Evolutionary conservation across 1,140 invertebrate species (phyloP).

Genomic region (Calosoma granatense): DNA sequence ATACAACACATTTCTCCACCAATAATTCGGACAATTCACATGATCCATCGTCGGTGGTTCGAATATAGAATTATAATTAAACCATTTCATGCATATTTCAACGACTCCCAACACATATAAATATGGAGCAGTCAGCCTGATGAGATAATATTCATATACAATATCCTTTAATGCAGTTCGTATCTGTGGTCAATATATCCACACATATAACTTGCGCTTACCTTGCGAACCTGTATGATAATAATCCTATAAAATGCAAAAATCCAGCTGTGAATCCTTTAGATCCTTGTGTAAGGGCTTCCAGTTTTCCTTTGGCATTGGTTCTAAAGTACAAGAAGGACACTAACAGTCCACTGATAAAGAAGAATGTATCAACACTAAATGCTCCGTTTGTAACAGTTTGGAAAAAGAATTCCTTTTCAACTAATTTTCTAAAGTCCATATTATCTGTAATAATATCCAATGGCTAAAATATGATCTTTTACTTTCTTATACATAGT

Average conservation of each 20-base stretch:
- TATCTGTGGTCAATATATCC: too few species aligned
- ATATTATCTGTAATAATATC: conserved; percentile 53
- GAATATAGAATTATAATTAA: conserved; percentile 67
- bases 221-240: conserved; percentile 67
- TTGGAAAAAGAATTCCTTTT: conserved; percentile 72
- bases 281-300: conserved; percentile 58
- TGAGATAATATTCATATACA: conserved; percentile 17
- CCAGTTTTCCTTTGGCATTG: conserved; percentile 67
- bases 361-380: conserved; percentile 89
- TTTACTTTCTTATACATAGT: too few species aligned
- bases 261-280: conserved; percentile 56
- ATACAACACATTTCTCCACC: conserved; percentile 77
- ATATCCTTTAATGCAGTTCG: too few species aligned
- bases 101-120: conserved; percentile 71
- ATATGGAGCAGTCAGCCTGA: conserved; percentile 70
- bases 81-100: conserved; percentile 72
- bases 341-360: conserved; percentile 71
- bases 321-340: conserved; percentile 76
- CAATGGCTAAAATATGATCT: neutral
- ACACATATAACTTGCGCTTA: conserved; percentile 23
- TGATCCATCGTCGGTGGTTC: conserved; percentile 71
- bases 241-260: conserved; percentile 66
- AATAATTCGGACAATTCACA: conserved; percentile 69
- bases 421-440: conserved; percentile 62
- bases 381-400: conserved; percentile 77